These are phyloP conservation scores for Lophius piscatorius DNA, from an alignment of 2,113 vertebrate species.

Conservation along the genomic window DNA sequence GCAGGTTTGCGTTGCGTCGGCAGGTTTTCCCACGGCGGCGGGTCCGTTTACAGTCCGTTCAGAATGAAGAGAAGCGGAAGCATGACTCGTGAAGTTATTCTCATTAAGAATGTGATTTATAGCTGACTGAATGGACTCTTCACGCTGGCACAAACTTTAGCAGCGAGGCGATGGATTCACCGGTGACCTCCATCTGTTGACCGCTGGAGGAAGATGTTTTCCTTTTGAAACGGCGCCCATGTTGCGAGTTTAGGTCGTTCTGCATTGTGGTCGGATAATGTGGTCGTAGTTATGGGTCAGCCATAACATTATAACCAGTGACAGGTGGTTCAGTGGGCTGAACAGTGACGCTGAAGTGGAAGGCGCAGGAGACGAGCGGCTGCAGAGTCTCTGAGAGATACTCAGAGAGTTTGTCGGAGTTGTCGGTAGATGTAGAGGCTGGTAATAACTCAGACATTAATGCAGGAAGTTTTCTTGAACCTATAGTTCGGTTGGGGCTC, in stretches of 20 bases:
- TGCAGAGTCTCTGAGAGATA: no score
- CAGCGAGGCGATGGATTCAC: conserved; percentile 64
- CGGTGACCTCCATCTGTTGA: conserved; percentile 36
- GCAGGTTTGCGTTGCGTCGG: conserved; percentile 4
- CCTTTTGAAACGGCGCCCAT: not conserved
- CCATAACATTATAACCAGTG: no score
- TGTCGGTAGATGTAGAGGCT: no score
- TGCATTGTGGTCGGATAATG: not conserved
- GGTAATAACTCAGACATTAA: no score
- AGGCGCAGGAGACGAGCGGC: no score
- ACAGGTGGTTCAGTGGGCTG: no score
- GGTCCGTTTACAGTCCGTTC: conserved; percentile 28
- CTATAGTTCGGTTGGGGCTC: no score
- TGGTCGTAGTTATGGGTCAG: no score
- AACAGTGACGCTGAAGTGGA: no score
- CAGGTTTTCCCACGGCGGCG: conserved; percentile 21
- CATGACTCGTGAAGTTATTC: conserved; percentile 31
- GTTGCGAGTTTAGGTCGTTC: no score
- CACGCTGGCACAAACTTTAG: conserved; percentile 62
- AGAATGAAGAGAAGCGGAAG: conserved; percentile 34
- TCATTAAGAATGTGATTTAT: conserved; percentile 44
- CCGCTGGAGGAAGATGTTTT: conserved; percentile 27
- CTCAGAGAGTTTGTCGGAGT: no score
- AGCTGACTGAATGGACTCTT: conserved; percentile 55
- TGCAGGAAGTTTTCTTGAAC: no score